Conservation (phyloP, 2,797 vertebrate genomes). For the Australoheros facetus region DNA sequence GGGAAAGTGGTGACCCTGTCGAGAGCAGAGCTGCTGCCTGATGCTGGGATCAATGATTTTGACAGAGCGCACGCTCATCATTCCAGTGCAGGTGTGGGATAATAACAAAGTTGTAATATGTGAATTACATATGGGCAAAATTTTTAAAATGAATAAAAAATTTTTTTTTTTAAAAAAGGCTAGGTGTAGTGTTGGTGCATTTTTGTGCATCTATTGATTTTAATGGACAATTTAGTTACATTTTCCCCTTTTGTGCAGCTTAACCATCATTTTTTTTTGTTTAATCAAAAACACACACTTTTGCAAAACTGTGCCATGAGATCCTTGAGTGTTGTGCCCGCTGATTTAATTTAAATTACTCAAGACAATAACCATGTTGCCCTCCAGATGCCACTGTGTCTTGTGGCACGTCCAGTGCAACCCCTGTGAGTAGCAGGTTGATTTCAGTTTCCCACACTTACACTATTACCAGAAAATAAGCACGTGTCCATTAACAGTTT, state of each 20-base stretch:
- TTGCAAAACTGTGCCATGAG: not conserved
- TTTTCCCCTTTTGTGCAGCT: not conserved
- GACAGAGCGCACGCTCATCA: constrained; percentile 33
- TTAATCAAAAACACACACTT: accelerated
- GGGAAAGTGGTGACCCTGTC: constrained; percentile 70
- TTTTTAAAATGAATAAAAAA: not conserved
- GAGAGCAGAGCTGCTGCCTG: constrained; percentile 47
- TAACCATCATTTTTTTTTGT: not conserved
- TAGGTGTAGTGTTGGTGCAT: not conserved
- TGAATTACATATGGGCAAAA: not conserved
- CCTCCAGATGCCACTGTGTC: constrained; percentile 15
- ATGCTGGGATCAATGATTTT: constrained; percentile 41
- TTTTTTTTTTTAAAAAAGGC: too few relatives aligned
- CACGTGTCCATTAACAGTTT: not conserved
- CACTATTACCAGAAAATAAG: constrained; percentile 5
- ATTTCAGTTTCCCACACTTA: constrained; percentile 70
- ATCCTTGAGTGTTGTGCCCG: not conserved
- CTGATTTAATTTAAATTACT: not conserved
- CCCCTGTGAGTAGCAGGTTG: constrained; percentile 38
- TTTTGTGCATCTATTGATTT: not conserved
- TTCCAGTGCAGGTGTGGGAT: not conserved
- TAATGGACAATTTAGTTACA: not conserved
- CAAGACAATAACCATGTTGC: not conserved
- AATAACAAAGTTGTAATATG: not conserved
- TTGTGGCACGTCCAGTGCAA: constrained; percentile 26